Conservation (phyloP, 1,140 invertebrate species). For the Drosophila elegans region DNA sequence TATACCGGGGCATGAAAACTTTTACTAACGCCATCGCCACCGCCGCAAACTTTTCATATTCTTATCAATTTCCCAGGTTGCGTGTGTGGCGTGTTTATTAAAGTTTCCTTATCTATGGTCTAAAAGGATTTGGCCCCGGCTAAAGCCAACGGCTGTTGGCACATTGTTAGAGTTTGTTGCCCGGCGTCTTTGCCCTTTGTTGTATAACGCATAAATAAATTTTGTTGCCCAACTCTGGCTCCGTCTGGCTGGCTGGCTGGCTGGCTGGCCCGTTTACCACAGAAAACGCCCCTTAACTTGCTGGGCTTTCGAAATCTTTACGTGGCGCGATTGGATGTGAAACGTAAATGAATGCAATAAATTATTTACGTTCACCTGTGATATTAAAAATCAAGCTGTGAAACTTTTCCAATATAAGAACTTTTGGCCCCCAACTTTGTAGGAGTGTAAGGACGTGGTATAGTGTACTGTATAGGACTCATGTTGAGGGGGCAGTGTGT, state of each 20-base stretch:
- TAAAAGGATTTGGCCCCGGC: slow-evolving; percentile 71
- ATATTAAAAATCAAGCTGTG: slow-evolving; percentile 83
- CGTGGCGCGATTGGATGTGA: slow-evolving; percentile 81
- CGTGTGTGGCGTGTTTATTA: slow-evolving; percentile 82
- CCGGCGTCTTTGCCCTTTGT: slow-evolving; percentile 60
- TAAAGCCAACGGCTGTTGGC: slow-evolving; percentile 66
- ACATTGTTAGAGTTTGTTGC: slow-evolving; percentile 64
- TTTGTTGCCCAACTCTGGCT: slow-evolving; percentile 35
- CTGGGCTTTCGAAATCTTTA: slow-evolving; percentile 56
- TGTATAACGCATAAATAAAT: slow-evolving; percentile 74
- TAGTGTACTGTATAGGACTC: slow-evolving; percentile 18
- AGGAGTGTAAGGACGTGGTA: slow-evolving; percentile 14
- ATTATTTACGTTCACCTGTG: slow-evolving; percentile 84
- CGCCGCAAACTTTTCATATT: slow-evolving; percentile 75
- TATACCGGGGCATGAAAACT: slow-evolving; percentile 36
- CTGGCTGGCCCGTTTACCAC: background rate
- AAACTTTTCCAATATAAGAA: slow-evolving; percentile 84
- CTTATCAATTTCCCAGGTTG: slow-evolving; percentile 79
- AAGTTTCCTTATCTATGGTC: slow-evolving; percentile 78
- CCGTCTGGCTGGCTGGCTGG: background rate
- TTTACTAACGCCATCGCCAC: slow-evolving; percentile 22
- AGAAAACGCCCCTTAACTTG: background rate
- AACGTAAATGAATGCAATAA: slow-evolving; percentile 84
- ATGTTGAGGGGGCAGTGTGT: slow-evolving; percentile 9
- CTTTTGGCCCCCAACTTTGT: slow-evolving; percentile 66